phyloP scores from a whole-genome alignment of 2,888 invertebrate species.

The Acanthoscelides obtectus region DNA sequence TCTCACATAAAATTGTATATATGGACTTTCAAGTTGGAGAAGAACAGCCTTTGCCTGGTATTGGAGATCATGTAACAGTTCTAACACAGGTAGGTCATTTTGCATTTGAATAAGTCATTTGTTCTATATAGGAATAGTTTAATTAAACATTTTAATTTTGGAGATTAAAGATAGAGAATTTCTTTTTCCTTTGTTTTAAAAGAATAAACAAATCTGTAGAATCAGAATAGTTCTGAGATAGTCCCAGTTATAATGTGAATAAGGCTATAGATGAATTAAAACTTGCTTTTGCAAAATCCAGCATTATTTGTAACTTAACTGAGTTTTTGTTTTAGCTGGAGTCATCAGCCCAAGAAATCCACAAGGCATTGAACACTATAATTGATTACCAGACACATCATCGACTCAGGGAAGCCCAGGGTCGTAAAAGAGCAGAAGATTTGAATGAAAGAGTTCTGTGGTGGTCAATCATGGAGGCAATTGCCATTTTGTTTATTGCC shows the following conservation, averaged over 20 bases:
- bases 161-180: too few species aligned
- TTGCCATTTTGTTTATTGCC: slow-evolving; percentile 79
- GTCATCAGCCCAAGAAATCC: slow-evolving; percentile 83
- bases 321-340: slow-evolving; percentile 69
- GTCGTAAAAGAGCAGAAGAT: slow-evolving; percentile 93
- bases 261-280: too few species aligned
- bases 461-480: slow-evolving; percentile 90
- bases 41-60: slow-evolving; percentile 76
- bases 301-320: too few species aligned
- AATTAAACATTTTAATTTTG: too few species aligned
- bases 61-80: slow-evolving; percentile 79
- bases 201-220: too few species aligned
- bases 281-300: too few species aligned
- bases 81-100: slow-evolving; percentile 72
- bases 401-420: slow-evolving; percentile 88
- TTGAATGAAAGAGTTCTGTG: slow-evolving; percentile 88
- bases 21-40: slow-evolving; percentile 97
- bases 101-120: not conserved
- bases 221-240: too few species aligned
- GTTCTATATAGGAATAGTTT: too few species aligned
- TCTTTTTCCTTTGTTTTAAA: too few species aligned
- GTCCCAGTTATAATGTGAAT: too few species aligned
- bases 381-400: slow-evolving; percentile 97
- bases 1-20: slow-evolving; percentile 97
- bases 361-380: slow-evolving; percentile 81